phyloP scores from a whole-genome alignment of 2,113 vertebrate species.

The Rana temporaria region DNA sequence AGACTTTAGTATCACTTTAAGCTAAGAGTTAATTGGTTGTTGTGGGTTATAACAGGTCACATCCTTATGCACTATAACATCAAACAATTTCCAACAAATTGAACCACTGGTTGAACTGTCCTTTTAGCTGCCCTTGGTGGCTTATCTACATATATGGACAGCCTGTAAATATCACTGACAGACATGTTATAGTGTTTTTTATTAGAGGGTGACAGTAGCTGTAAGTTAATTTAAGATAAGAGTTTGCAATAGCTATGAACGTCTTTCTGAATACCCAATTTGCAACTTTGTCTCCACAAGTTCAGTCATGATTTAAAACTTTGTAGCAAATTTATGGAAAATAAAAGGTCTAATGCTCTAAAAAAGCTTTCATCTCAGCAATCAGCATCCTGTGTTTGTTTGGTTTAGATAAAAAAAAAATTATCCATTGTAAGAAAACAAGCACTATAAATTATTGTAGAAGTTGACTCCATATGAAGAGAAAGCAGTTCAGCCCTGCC shows the following conservation, averaged over 20 bases:
- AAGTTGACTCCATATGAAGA: slow-evolving; percentile 62
- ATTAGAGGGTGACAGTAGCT: neutral
- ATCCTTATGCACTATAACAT: too few species aligned
- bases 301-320: slow-evolving; percentile 65
- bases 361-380: slow-evolving; percentile 58
- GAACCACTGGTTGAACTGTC: neutral
- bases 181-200: slow-evolving; percentile 44
- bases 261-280: slow-evolving; percentile 49
- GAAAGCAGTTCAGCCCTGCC: slow-evolving; percentile 64
- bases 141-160: slow-evolving; percentile 51
- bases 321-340: slow-evolving; percentile 59
- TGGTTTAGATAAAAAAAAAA: slow-evolving; percentile 61
- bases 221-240: slow-evolving; percentile 31
- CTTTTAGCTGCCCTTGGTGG: slow-evolving; percentile 9
- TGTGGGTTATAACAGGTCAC: too few species aligned
- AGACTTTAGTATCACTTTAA: too few species aligned
- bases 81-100: too few species aligned
- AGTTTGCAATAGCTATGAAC: neutral
- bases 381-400: slow-evolving; percentile 61
- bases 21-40: too few species aligned
- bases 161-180: slow-evolving; percentile 33
- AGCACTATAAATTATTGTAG: slow-evolving; percentile 68
- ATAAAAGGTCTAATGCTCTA: slow-evolving; percentile 50
- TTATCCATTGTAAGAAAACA: slow-evolving; percentile 61
- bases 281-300: slow-evolving; percentile 23